A percentile compares a stretch with the other conserved stretches of the same genome.
Conservation (phyloP, 2,113 vertebrate species). For the Platysternon megacephalum region DNA sequence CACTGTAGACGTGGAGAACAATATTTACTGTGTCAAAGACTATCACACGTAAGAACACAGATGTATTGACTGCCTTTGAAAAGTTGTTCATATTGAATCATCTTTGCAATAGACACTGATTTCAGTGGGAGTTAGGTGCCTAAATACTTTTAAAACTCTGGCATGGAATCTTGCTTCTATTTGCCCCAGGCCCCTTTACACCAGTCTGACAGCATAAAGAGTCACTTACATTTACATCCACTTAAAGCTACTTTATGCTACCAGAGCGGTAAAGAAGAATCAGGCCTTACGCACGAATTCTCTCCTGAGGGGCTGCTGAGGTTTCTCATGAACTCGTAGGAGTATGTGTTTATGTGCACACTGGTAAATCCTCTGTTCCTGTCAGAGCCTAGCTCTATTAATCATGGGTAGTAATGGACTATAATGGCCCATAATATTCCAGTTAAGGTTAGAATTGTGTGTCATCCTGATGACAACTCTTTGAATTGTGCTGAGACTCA, state of each 20-base stretch:
- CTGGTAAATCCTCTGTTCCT: neutral
- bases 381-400: neutral
- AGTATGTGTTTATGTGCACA: neutral
- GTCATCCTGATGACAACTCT: neutral
- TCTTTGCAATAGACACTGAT: neutral
- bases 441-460: neutral
- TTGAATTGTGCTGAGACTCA: neutral
- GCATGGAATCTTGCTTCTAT: neutral
- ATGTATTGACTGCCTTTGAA: neutral
- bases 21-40: slow-evolving; percentile 99
- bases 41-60: slow-evolving; percentile 92
- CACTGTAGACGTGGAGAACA: slow-evolving; percentile 96
- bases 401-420: neutral
- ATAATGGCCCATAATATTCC: neutral
- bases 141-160: neutral
- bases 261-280: neutral
- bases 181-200: neutral
- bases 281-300: neutral
- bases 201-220: neutral
- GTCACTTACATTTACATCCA: neutral
- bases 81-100: fast-evolving
- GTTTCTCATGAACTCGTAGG: neutral
- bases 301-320: neutral
- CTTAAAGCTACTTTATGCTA: neutral
- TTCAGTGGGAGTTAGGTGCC: neutral